A percentile compares a stretch with the other conserved stretches of the same genome.
These are phyloP conservation scores for Monochamus alternatus DNA, from an alignment of 2,888 invertebrate species.

Conservation along the genomic window DNA sequence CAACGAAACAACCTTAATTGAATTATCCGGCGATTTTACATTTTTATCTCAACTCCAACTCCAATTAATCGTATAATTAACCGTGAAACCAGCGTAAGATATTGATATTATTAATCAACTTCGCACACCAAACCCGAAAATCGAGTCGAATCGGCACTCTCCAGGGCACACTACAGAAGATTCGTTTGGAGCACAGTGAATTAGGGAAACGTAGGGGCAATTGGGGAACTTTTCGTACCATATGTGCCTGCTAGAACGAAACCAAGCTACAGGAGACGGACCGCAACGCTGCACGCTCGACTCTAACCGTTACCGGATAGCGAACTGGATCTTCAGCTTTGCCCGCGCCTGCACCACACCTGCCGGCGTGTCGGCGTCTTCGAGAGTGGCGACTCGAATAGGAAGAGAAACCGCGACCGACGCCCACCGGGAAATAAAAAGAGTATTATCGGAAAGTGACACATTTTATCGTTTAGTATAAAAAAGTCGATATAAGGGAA, in stretches of 20 bases:
- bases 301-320: constrained; percentile 5
- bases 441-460: neutral
- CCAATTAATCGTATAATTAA: no score
- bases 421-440: neutral
- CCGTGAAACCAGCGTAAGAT: no score
- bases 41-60: no score
- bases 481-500: no score
- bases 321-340: constrained; percentile 16
- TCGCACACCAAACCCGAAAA: neutral
- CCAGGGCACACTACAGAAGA: neutral
- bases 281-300: neutral
- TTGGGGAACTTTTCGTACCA: constrained; percentile 22
- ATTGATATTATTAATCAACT: no score
- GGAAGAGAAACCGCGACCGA: constrained; percentile 3
- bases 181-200: neutral
- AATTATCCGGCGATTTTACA: no score
- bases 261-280: neutral
- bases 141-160: neutral
- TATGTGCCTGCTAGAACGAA: constrained; percentile 3
- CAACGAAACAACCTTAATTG: no score
- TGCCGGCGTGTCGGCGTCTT: neutral
- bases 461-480: no score
- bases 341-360: neutral
- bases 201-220: neutral
- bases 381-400: neutral